Evolutionary conservation across 2,888 invertebrate genomes (phyloP), one percentile per base, ranked within the genome.

Genomic region (Graphium colonna): DNA sequence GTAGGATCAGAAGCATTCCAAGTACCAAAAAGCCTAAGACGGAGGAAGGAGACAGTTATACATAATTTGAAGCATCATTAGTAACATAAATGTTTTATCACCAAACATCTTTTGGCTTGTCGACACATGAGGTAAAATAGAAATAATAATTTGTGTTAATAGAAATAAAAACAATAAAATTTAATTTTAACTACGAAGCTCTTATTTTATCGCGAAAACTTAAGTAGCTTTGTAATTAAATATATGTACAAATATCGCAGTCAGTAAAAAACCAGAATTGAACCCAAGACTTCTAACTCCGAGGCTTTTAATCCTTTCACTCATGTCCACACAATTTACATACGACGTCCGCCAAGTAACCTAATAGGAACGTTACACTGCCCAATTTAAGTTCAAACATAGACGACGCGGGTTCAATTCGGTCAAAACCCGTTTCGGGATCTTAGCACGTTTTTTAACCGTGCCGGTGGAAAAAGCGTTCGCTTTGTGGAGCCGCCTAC

Each of bases 401-500:
- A 21, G 36, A 47, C 36, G 31, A 31, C 40, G 31, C 31, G 46
- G 15, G 18, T n/a, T 46, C 46, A 41, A 51, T 42, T 41, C 47
- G 43, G 43, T n/a, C n/a, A 31, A 39, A 65, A 69, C 64, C 64
- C 45, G 65, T 66, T 65, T 63, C 53, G 50, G 62, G 63, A 67
- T 65, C 61, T 66, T 68, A 65, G 65, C 67, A 61, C 68, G 55
- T 68, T 67, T 66, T 67, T 61, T 58, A 5, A 28, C 26, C 42
- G 33, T 38, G 21, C 3, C 21, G n/a, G 12, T 36, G n/a, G 56
- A 63, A 63, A 64, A 68, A 62, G 50, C 40, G 44, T 44, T 50
- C 57, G 57, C 63, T 67, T 67, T 68, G 64, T 63, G 61, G 61
- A 64, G 61, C 65, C 65, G 61, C 67, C 62, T 66, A 68, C 67